Evolutionary conservation across 2,888 invertebrate species (phyloP).

Genomic region (Phaedon cochleariae): DNA sequence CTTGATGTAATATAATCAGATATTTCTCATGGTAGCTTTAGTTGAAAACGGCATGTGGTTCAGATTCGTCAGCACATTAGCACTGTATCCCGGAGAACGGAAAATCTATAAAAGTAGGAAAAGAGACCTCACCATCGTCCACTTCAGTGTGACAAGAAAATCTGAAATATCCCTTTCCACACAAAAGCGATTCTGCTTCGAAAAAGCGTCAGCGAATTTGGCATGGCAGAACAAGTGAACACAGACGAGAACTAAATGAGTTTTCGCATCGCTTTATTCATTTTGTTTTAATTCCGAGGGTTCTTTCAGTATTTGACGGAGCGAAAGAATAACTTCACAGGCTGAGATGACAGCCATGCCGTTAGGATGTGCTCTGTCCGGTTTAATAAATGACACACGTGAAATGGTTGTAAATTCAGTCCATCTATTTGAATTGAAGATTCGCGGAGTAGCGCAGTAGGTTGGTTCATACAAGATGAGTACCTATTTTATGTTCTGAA

Average conservation of each 20-base stretch:
- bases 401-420: neutral
- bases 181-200: neutral
- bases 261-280: neutral
- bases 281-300: neutral
- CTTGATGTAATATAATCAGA: too few species aligned
- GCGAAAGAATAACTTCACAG: neutral
- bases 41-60: too few species aligned
- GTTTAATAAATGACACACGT: neutral
- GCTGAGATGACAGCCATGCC: neutral
- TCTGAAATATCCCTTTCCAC: neutral
- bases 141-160: neutral
- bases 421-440: neutral
- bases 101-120: too few species aligned
- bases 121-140: neutral
- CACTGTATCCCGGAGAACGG: too few species aligned
- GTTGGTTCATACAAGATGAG: too few species aligned
- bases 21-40: too few species aligned
- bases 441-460: too few species aligned
- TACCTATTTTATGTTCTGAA: too few species aligned
- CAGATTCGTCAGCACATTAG: too few species aligned
- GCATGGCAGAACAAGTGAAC: neutral
- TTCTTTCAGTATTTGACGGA: neutral
- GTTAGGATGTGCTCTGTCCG: neutral
- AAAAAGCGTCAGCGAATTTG: neutral
- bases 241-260: neutral